Evolutionary conservation across 2,797 vertebrate species (phyloP).

Genomic region (Neostethus bicornis): DNA sequence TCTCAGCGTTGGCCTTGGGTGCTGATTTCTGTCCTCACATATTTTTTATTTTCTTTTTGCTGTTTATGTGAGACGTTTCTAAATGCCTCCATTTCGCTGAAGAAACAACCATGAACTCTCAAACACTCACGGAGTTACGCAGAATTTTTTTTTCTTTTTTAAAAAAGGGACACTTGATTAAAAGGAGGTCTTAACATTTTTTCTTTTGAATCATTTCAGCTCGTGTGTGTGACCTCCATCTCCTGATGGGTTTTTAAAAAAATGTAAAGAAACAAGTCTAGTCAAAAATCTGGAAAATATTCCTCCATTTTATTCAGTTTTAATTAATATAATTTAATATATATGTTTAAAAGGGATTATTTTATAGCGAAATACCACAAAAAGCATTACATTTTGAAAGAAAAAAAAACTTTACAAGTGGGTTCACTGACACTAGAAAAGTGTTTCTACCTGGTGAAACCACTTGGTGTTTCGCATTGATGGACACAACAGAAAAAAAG

Average conservation of each 20-base stretch:
- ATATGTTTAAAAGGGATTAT: not conserved
- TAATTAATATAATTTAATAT: not conserved
- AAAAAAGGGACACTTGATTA: conserved; percentile 2
- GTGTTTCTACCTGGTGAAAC: conserved; percentile 11
- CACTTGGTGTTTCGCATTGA: conserved; percentile 6
- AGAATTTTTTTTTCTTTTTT: too few species aligned
- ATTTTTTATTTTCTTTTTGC: conserved; percentile 45
- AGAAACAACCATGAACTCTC: conserved; percentile 15
- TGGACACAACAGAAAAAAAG: conserved; percentile 20
- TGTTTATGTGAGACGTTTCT: conserved; percentile 55
- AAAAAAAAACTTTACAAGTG: conserved; percentile 2
- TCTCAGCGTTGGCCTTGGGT: conserved; percentile 37
- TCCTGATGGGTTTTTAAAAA: not conserved
- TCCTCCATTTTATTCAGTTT: not conserved
- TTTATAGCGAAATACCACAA: not conserved
- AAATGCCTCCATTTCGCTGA: conserved; percentile 48
- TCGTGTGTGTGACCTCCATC: not conserved
- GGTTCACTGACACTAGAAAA: conserved; percentile 1
- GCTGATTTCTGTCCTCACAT: conserved; percentile 57
- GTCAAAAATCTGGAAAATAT: not conserved
- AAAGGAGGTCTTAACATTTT: conserved; percentile 12
- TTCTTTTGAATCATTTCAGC: conserved; percentile 12
- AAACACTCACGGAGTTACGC: conserved; percentile 31
- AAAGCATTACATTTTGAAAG: not conserved
- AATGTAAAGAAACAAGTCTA: not conserved